A percentile compares a stretch with the other conserved stretches of the same genome.
Evolutionary conservation across 2,113 vertebrate genomes (phyloP).

Genomic region (Morone chrysops): DNA sequence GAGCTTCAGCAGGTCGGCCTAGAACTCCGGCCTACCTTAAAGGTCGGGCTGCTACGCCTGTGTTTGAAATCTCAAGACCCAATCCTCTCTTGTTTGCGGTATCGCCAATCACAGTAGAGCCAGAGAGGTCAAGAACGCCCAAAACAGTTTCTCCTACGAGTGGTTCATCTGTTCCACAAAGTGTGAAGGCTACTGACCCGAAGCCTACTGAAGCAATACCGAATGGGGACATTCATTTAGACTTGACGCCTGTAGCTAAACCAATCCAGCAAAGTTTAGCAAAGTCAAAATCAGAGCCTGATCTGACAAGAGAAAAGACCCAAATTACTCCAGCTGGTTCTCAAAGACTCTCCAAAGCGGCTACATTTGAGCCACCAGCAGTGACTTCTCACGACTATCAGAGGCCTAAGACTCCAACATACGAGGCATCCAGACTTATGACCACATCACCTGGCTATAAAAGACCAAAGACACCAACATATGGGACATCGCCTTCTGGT

Average conservation of each 20-base stretch:
- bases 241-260: slow-evolving; percentile 43
- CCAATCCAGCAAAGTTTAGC: slow-evolving; percentile 43
- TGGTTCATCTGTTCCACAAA: slow-evolving; percentile 19
- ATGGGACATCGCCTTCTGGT: slow-evolving; percentile 40
- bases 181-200: slow-evolving; percentile 32
- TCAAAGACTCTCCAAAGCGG: slow-evolving; percentile 36
- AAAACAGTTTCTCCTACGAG: slow-evolving; percentile 42
- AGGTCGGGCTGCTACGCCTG: slow-evolving; percentile 67
- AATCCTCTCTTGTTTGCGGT: slow-evolving; percentile 84
- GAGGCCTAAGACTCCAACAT: slow-evolving; percentile 74
- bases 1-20: slow-evolving; percentile 65
- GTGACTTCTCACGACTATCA: slow-evolving; percentile 41
- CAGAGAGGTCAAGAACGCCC: slow-evolving; percentile 71
- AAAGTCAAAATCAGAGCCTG: slow-evolving; percentile 64
- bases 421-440: slow-evolving; percentile 65
- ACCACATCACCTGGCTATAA: slow-evolving; percentile 62
- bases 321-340: slow-evolving; percentile 4
- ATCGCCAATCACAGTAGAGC: slow-evolving; percentile 76
- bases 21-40: slow-evolving; percentile 77
- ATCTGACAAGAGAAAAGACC: slow-evolving; percentile 43
- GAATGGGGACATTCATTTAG: slow-evolving; percentile 69
- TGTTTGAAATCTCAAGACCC: slow-evolving; percentile 82
- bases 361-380: slow-evolving; percentile 35
- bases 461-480: slow-evolving; percentile 77
- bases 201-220: slow-evolving; percentile 21